These are phyloP conservation scores for Apodemus sylvaticus DNA, from an alignment of 2,113 vertebrate species.

Conservation along the genomic window DNA sequence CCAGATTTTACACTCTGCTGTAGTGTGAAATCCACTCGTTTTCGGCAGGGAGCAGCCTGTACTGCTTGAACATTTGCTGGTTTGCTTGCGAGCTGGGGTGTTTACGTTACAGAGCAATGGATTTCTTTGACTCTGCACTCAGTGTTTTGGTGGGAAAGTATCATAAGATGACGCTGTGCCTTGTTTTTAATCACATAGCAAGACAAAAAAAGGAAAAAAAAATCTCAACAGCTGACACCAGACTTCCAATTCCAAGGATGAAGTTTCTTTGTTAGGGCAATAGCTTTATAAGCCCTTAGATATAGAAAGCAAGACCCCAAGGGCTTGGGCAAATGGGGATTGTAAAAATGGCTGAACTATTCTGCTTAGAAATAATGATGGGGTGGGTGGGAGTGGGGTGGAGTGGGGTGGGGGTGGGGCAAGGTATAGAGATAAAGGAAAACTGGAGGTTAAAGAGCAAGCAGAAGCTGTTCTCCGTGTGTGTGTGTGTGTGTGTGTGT, in stretches of 20 bases:
- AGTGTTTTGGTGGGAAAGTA: neutral
- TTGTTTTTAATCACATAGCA: constrained; percentile 25
- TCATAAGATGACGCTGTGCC: constrained; percentile 28
- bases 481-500: too few relatives aligned
- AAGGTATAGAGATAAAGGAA: neutral
- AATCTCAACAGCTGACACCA: neutral
- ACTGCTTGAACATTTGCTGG: constrained; percentile 37
- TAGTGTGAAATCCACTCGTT: constrained; percentile 42
- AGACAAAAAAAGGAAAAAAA: neutral
- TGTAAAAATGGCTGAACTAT: neutral
- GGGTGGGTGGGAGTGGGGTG: too few relatives aligned
- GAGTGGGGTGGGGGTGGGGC: too few relatives aligned
- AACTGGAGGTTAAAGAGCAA: neutral
- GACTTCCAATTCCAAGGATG: constrained; percentile 26
- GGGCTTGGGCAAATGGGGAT: neutral
- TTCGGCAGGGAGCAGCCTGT: neutral
- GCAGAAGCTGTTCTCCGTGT: neutral
- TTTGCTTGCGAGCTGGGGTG: constrained; percentile 16
- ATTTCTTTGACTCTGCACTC: constrained; percentile 34
- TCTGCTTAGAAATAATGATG: constrained; percentile 32
- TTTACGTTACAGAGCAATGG: constrained; percentile 18
- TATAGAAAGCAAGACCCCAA: neutral
- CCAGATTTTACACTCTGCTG: constrained; percentile 18
- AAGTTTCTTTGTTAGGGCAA: constrained; percentile 19
- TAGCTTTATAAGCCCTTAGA: neutral